Evolutionary conservation across 2,888 invertebrate genomes (phyloP).

Genomic region (Cheilosia vulpina): DNA sequence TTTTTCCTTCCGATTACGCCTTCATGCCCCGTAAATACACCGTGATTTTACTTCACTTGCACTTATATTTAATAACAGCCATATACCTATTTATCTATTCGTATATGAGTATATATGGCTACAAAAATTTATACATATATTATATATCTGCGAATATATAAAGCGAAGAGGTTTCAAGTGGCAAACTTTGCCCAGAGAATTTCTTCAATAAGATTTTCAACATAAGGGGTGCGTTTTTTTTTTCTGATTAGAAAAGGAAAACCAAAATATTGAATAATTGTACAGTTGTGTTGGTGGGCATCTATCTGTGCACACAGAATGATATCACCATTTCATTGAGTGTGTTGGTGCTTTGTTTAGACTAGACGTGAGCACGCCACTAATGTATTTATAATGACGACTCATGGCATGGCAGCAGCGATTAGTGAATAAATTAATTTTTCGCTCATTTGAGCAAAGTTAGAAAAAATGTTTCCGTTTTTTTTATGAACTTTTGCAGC

Average conservation of each 20-base stretch:
- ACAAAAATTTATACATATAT: conserved; percentile 24
- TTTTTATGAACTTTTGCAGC: no score
- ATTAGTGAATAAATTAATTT: no score
- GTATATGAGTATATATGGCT: conserved; percentile 44
- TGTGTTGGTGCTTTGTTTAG: background rate
- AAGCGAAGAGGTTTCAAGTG: conserved; percentile 31
- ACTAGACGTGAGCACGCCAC: background rate
- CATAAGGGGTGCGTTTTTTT: conserved; percentile 35
- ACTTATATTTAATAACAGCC: conserved; percentile 68
- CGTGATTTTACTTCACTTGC: conserved; percentile 59
- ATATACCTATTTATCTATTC: conserved; percentile 57
- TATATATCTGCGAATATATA: conserved; percentile 33
- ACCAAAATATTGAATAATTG: conserved; percentile 5
- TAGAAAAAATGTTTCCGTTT: no score
- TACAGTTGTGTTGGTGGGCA: background rate
- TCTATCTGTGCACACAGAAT: background rate
- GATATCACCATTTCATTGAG: background rate
- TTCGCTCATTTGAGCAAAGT: no score
- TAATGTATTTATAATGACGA: no score
- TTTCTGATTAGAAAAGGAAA: conserved; percentile 6
- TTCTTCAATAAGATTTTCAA: conserved; percentile 12
- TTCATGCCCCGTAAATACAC: conserved; percentile 58
- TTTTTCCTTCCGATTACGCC: conserved; percentile 41
- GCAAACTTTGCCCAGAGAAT: conserved; percentile 39
- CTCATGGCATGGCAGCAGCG: no score